Base-by-base conservation (phyloP, 2,888 invertebrate species). In the Heteromyza rotundicornis region DNA sequence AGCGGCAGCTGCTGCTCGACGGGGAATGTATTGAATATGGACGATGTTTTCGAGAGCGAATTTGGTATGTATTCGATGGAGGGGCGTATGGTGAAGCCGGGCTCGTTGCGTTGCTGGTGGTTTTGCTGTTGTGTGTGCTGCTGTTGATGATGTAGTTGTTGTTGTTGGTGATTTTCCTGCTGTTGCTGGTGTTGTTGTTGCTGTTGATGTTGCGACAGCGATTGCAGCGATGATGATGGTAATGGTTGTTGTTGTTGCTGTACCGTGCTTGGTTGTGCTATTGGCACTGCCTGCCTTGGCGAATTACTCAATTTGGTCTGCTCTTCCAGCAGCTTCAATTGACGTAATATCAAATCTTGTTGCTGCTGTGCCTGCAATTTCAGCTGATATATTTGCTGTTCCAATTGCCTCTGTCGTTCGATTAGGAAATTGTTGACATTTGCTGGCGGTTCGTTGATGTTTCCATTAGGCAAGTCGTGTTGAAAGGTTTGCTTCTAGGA, bases 291-390 rank as follows among this genome's bases (percentile, higher is more conserved):
- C 5, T 57, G 57, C 12, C 58, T 58, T 14, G 63, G 57, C 20
- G 40, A 7, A 53, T 47, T 54, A 17, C 59, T 62, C 24, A 65
- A 60, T 16, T 64, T 66, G 50, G 86, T 84, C 65, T 88, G 86
- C 62, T 87, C 86, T 63, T 87, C 86, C 5, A 89, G 76, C 63
- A 88, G 81, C 71, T 89, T 88, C 71, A 91, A 88, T 69, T 89
- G 89, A 23, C 88, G 83, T 23, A 90, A 80, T 55, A 90, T 84
- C 67, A 89, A 87, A 57, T 90, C 89, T 75, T 91, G 90, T 70
- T 91, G 89, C 71, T 90, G 89, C 59, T 86, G 84, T 69, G 90
- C 90, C 72, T 89, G 90, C 57, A 87, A 80, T 73, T 90, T 89
- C 36, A 91, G 80, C 61, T 88, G 83, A 12, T 85, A 86, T 54